Evolutionary conservation across 2,888 invertebrate species (phyloP), one percentile per base, ranked within the genome.

Genomic region (Pollenia labialis): DNA sequence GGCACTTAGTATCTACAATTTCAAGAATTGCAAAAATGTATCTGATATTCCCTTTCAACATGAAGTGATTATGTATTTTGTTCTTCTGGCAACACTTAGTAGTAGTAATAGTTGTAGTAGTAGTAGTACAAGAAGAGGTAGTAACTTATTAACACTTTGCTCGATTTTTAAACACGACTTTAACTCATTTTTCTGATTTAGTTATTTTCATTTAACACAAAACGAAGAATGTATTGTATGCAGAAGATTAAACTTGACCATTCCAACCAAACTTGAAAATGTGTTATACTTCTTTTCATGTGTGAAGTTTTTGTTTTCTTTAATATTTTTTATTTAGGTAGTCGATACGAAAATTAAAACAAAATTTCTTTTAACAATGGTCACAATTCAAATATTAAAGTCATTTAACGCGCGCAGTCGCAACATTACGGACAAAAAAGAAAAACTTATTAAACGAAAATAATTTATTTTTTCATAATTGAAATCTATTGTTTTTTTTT

Each of bases 131-230:
- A 71, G 60, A 76, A 79, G 81, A 56, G 58, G 68, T 68, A 66
- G 76, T 75, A 83, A 77, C 81, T 87, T 88, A 90, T 90, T 91
- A 90, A 89, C 91, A 90, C 91, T 89, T 91, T 89, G 90, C 90
- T 90, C 90, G 87, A 89, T 74, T 69, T 89, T 90, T 88, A 89
- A 84, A 89, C 88, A 86, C 87, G 85, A 89, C 87, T 88, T 88
- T 81, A 79, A 85, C 77, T 87, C 48, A 71, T 76, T 82, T 77
- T 44, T 60, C 71, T 60, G 52, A 85, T 68, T 84, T 76, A 64
- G 60, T 56, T 76, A 75, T 83, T 76, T 79, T 68, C 66, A 77
- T 85, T 81, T 79, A 80, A 81, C 66, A 86, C 71, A 71, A 32
- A 32, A 46, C 16, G 48, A 56, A 12, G 18, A 64, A 71, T 80